A percentile compares a stretch with the other conserved stretches of the same genome.
Evolutionary conservation across 2,888 invertebrate species (phyloP).

Genomic region (Hydriomena furcata): DNA sequence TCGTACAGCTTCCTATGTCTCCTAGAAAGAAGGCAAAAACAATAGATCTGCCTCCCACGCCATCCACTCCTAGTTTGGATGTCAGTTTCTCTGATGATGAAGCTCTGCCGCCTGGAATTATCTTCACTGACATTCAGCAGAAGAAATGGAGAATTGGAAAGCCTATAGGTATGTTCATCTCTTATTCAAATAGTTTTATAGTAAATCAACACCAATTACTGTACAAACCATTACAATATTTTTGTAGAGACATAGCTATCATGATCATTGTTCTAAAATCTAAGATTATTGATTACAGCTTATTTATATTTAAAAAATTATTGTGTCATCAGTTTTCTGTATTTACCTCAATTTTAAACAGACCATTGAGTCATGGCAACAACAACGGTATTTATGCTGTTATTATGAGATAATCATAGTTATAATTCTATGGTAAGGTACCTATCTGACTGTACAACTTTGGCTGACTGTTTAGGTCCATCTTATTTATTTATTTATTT

Average conservation of each 20-base stretch:
- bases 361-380: background rate
- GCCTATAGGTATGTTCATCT: slow-evolving; percentile 86
- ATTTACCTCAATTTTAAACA: background rate
- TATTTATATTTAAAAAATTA: too few species aligned
- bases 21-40: slow-evolving; percentile 66
- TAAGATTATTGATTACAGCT: too few species aligned
- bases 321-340: slow-evolving; percentile 11
- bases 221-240: too few species aligned
- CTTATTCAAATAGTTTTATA: too few species aligned
- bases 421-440: too few species aligned
- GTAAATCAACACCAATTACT: too few species aligned
- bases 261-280: too few species aligned
- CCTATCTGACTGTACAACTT: too few species aligned
- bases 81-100: slow-evolving; percentile 72
- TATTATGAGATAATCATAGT: background rate
- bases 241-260: too few species aligned
- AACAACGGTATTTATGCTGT: background rate
- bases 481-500: too few species aligned
- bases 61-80: slow-evolving; percentile 56
- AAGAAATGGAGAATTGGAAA: slow-evolving; percentile 95
- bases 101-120: slow-evolving; percentile 86
- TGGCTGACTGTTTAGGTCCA: too few species aligned
- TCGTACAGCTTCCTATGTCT: slow-evolving; percentile 54
- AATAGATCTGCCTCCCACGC: slow-evolving; percentile 43
- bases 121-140: slow-evolving; percentile 90